Base-by-base conservation (phyloP, 1,140 invertebrate species). In the Zaprionus tsacasi region DNA sequence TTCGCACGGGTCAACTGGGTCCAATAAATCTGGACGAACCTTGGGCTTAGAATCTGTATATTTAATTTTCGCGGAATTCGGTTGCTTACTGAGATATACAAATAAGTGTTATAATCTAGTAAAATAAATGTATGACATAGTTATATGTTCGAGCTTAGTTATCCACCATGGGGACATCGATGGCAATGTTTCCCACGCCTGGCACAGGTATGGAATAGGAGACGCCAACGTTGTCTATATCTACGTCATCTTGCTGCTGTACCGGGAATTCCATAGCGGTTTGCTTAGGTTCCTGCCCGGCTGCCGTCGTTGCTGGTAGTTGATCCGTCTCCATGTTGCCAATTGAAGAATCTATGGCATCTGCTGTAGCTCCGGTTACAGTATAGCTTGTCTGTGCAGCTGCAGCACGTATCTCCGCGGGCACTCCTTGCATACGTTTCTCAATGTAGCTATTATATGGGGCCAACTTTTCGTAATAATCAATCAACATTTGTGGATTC, bases 1-100 rank as follows among this genome's bases (percentile, higher is more conserved):
- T 96, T 92, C 93, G 96, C 50, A 94, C 86, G 13, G 96, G 96
- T 2, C 91, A 95, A 58, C 93, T 97, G 43, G 96, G 96, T 0
- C 92, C 89, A 78, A 92, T 94, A 40, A 94, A 96, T 71, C 93
- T 97, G 68, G 96, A 97, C 91, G 92, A 94, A 33, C 38, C 68
- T 52, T 60, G 38, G 13, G 50, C 54, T 50, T 66, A 66, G 27
- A 25, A 17, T 30, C 21, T 43, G 56, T 21, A 66, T 57, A 27
- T 36, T 60, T 43, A 38, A 35, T 52, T 70, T 65, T 35, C 7
- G 13, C 33, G 33, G 33, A 1, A 8, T 6, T 35, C 6, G 33
- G 6, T 35, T 35, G 7, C 6, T 65, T 73, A 21, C 21, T 1
- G 21, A 21, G 21, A 21, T 21, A 59, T 64, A 55, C 35, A 68